phyloP scores from a whole-genome alignment of 2,797 vertebrate species.

The Xerus rutilus region DNA sequence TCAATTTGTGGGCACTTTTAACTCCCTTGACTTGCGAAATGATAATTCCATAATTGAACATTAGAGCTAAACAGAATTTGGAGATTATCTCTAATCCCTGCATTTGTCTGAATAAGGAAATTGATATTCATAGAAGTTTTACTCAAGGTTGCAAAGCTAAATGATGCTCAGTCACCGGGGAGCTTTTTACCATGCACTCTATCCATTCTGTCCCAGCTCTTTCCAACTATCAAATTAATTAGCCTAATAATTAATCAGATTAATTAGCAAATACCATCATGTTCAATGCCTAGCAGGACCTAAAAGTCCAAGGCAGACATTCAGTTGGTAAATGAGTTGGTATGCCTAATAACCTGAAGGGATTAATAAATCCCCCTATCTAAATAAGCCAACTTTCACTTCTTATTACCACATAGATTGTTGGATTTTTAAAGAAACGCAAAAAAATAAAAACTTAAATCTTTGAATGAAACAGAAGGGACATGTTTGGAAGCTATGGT shows the following conservation, averaged over 20 bases:
- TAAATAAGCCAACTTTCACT: background rate
- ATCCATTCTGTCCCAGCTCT: background rate
- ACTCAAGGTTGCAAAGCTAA: background rate
- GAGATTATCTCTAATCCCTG: background rate
- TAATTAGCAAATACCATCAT: background rate
- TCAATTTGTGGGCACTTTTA: background rate
- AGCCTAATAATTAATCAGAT: background rate
- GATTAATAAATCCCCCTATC: background rate
- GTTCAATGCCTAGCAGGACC: background rate
- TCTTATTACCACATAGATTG: background rate
- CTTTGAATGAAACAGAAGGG: background rate
- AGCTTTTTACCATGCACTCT: background rate
- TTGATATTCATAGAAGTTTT: background rate
- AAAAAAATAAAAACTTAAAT: background rate
- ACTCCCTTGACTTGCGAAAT: background rate
- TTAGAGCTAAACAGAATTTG: background rate
- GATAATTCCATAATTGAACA: slow-evolving; percentile 4
- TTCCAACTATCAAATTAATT: background rate
- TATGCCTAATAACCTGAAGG: background rate
- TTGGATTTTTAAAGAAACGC: slow-evolving; percentile 17
- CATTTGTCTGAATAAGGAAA: slow-evolving; percentile 21
- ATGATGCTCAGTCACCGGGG: background rate
- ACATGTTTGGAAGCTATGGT: background rate
- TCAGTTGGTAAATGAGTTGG: background rate
- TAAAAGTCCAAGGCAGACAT: background rate